Evolutionary conservation across 2,113 vertebrate species (phyloP).

Genomic region (Columba livia): DNA sequence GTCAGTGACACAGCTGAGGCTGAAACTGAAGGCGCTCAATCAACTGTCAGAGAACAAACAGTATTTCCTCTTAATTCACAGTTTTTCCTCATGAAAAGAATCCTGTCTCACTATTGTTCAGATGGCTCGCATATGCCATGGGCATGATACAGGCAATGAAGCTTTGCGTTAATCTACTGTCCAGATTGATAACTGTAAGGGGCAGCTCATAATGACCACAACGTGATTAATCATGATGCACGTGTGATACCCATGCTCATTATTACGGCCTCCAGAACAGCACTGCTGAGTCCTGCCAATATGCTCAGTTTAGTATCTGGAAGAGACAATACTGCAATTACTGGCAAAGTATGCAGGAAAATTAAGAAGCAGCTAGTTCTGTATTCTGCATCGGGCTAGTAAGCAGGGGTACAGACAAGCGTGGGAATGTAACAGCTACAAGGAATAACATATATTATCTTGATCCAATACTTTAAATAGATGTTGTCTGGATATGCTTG

Average conservation of each 20-base stretch:
- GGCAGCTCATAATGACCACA: constrained; percentile 54
- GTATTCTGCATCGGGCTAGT: background rate
- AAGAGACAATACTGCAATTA: constrained; percentile 60
- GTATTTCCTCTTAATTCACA: background rate
- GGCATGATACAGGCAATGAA: constrained; percentile 56
- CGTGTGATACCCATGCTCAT: constrained; percentile 53
- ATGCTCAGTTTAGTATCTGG: background rate
- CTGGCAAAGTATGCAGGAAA: constrained; percentile 48
- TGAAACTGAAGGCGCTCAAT: background rate
- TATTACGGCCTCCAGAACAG: constrained; percentile 47
- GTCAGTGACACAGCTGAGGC: background rate
- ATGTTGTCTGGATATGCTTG: background rate
- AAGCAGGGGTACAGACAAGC: background rate
- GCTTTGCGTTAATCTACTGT: constrained; percentile 44
- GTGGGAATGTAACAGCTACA: background rate
- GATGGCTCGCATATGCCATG: constrained; percentile 24
- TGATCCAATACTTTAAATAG: background rate
- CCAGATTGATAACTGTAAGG: constrained; percentile 51
- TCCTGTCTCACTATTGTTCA: background rate
- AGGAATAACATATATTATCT: background rate
- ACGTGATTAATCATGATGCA: constrained; percentile 59
- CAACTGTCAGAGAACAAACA: background rate
- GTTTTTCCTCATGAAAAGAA: background rate
- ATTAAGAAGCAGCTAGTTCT: background rate
- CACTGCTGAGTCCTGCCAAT: constrained; percentile 56